Base-by-base conservation (phyloP, 2,888 invertebrate genomes). In the Cephus rjabovi region DNA sequence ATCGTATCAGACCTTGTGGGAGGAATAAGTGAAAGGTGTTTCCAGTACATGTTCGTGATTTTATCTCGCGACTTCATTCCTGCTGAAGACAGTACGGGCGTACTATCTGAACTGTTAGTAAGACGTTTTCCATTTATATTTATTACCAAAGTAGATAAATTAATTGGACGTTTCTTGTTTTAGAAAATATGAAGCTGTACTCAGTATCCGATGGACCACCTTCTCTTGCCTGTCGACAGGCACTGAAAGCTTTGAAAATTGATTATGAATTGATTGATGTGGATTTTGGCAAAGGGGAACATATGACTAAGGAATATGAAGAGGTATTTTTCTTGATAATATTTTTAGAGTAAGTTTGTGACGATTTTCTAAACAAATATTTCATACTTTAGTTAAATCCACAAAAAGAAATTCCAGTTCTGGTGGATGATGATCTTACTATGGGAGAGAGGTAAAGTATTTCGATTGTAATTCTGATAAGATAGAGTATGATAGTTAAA, bases 151-250 rank as follows among this genome's bases (percentile, higher is more conserved):
- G 23, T 23, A 23, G 23, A 56, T 2, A 2, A 56, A 23, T 23
- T 40, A 40, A 23, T 23, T 56, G 56, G 23, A 56, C 15, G 15
- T 23, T 56, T 23, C 23, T 56, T 56, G 9, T 56, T 56, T 56
- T 2, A 56, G 56, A 6, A 77, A 87, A 30, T 79, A 92, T 96
- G 89, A 96, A 95, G 88, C 89, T 96, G 73, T 96, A 96, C 87
- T 93, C 94, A 74, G 95, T 96, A 76, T 95, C 95, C 4, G 96
- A 96, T 92, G 96, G 96, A 1, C 96, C 96, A 2, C 96, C 96
- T 75, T 96, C 96, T 11, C 89, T 96, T 79, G 95, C 96, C 9
- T 96, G 96, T 75, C 93, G 95, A 69, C 95, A 95, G 93, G 93
- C 94, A 3, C 90, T 96, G 15, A 94, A 95, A 82, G 93, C 93